A percentile compares a stretch with the other conserved stretches of the same genome.
These are phyloP conservation scores for Pseudococcus viburni DNA, from an alignment of 2,888 invertebrate species.

Conservation along the genomic window DNA sequence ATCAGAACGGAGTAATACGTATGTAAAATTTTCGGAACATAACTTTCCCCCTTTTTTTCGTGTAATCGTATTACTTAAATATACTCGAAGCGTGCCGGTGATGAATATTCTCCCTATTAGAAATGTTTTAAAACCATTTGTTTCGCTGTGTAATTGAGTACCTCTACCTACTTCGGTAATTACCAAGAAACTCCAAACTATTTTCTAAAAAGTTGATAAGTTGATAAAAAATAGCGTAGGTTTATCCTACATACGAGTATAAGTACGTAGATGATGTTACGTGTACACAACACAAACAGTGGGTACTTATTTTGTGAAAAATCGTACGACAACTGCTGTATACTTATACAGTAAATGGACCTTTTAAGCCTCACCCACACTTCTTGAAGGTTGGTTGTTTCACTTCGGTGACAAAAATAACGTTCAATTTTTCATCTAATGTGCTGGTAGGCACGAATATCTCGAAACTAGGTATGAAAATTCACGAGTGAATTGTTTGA, in stretches of 20 bases:
- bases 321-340: neutral
- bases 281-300: too few relatives aligned
- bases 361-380: neutral
- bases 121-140: slow-evolving; percentile 33
- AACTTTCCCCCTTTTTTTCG: slow-evolving; percentile 10
- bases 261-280: too few relatives aligned
- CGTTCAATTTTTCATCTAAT: neutral
- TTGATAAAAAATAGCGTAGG: slow-evolving; percentile 21
- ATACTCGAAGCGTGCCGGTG: neutral
- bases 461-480: neutral
- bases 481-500: neutral
- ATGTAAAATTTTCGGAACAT: slow-evolving; percentile 1
- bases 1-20: neutral
- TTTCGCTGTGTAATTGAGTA: slow-evolving; percentile 12
- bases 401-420: slow-evolving; percentile 33
- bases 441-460: neutral
- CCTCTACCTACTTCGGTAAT: slow-evolving; percentile 8
- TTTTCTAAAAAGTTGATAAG: slow-evolving; percentile 52
- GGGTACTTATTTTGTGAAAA: neutral
- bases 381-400: neutral
- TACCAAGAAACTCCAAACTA: neutral
- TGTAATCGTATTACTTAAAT: slow-evolving; percentile 36
- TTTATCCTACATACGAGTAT: neutral
- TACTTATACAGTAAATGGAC: neutral
- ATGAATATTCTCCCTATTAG: slow-evolving; percentile 44